phyloP scores from a whole-genome alignment of 1,140 invertebrate genomes.

The Atopsyche davidsoni region DNA sequence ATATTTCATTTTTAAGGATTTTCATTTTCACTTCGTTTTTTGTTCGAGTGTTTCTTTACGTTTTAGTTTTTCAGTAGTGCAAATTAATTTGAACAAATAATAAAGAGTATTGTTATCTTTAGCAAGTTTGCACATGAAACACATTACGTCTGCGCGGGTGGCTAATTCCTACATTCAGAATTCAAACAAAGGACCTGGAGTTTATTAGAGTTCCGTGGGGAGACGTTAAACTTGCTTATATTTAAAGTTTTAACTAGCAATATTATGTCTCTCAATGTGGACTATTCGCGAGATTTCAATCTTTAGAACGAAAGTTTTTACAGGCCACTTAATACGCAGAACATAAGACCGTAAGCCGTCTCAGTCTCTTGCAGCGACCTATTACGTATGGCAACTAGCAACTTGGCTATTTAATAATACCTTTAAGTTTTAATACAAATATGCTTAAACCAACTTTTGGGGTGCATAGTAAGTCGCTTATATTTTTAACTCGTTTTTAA shows the following conservation, averaged over 20 bases:
- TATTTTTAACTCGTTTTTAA: too few relatives aligned
- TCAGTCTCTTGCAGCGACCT: too few relatives aligned
- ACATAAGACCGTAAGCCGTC: too few relatives aligned
- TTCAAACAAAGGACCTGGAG: constrained; percentile 9
- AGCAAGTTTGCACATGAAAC: background rate
- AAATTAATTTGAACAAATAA: background rate
- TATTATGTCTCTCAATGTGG: background rate
- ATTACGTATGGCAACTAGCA: too few relatives aligned
- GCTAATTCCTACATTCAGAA: constrained; percentile 7
- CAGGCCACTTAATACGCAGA: background rate
- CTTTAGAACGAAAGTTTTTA: background rate
- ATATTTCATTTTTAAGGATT: too few relatives aligned
- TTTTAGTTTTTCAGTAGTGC: too few relatives aligned
- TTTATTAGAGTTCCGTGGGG: constrained; percentile 7
- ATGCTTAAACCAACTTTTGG: too few relatives aligned
- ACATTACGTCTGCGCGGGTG: constrained; percentile 2
- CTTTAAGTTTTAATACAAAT: too few relatives aligned
- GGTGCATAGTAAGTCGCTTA: too few relatives aligned
- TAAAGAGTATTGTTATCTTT: background rate
- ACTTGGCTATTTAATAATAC: too few relatives aligned
- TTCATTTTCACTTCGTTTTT: too few relatives aligned
- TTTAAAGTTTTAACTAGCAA: constrained; percentile 18
- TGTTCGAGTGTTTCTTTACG: too few relatives aligned
- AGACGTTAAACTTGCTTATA: constrained; percentile 15
- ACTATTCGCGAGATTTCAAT: background rate